Evolutionary conservation across 2,113 vertebrate genomes (phyloP).

Genomic region (Ibidorhyncha struthersii): DNA sequence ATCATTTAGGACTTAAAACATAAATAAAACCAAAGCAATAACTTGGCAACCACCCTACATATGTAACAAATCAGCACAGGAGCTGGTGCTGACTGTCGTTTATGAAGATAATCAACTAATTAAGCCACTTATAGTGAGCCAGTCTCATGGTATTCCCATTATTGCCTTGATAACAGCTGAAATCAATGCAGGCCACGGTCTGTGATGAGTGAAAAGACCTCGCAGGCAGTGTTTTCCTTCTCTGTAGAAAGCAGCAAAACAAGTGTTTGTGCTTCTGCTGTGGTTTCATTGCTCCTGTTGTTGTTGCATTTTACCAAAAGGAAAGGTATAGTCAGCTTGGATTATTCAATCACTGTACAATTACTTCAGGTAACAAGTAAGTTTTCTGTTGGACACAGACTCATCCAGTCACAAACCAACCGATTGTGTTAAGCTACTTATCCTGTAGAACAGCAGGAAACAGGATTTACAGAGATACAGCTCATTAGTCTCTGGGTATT

Average conservation of each 20-base stretch:
- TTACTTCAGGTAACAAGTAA: not conserved
- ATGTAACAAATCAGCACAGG: not conserved
- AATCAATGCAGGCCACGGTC: not conserved
- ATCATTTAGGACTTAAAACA: not conserved
- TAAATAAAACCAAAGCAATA: not conserved
- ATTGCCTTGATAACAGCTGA: not conserved
- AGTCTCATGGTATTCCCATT: not conserved
- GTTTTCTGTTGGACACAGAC: not conserved
- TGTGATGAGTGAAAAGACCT: not conserved
- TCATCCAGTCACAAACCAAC: not conserved
- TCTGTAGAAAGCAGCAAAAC: not conserved
- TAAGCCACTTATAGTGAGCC: not conserved
- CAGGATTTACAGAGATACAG: not conserved
- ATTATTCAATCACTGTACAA: not conserved
- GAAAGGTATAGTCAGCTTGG: not conserved
- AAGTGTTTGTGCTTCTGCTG: fast-evolving
- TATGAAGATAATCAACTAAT: not conserved
- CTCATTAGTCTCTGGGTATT: not conserved
- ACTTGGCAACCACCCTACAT: not conserved
- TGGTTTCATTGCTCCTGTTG: not conserved
- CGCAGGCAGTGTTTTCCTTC: not conserved
- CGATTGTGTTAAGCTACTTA: not conserved
- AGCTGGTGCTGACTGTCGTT: not conserved
- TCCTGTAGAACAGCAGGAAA: not conserved
- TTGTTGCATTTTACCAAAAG: not conserved